Base-by-base conservation (phyloP, 2,888 invertebrate genomes). In the Maniola hyperantus region DNA sequence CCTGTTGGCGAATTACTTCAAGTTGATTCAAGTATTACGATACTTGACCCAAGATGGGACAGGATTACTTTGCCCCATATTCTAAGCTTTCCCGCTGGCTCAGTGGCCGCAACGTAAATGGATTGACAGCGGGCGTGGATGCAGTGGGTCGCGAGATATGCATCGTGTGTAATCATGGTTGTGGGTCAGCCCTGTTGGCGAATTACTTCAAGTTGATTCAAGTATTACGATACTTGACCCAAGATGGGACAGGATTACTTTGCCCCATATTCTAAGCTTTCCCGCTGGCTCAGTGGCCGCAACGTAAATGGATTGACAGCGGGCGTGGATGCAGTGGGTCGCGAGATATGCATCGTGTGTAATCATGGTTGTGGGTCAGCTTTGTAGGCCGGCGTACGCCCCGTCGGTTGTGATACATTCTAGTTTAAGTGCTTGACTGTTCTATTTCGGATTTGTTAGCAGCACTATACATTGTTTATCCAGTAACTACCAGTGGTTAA, bases 341-440 rank as follows among this genome's bases (percentile, higher is more conserved):
- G 58, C 59, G 44, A 65, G 60, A 57, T 57, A 68, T 65, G 62
- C 44, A 64, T 64, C 55, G 60, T 61, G 57, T 64, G 65, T 65
- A 66, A 69, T 69, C 66, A 66, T 42, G 60, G 60, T 61, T 57
- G 67, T 66, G 55, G 70, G 64, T 67, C 70, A 65, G 63, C 53
- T 67, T 64, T 67, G 60, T 70, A 55, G 70, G 62, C 57, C 65
- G 58, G 33, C 26, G 26, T 15, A 54, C 44, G 58, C 39, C 44
- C 48, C 61, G 39, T 51, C 48, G 20, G 44, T 44, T 62, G 46
- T 33, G 46, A 50, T 60, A 60, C 63, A 51, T 68, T 48, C 50
- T 54, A 58, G 18, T 53, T 53, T 46, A 62, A 51, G 60, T 50
- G 33, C 11, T 36, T 15, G 18, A 51, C 26, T 51, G 60, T 60